Percentiles rank a stretch among this genome's conserved stretches.
Conservation (phyloP, 2,888 invertebrate species). For the Odontothrips loti region DNA sequence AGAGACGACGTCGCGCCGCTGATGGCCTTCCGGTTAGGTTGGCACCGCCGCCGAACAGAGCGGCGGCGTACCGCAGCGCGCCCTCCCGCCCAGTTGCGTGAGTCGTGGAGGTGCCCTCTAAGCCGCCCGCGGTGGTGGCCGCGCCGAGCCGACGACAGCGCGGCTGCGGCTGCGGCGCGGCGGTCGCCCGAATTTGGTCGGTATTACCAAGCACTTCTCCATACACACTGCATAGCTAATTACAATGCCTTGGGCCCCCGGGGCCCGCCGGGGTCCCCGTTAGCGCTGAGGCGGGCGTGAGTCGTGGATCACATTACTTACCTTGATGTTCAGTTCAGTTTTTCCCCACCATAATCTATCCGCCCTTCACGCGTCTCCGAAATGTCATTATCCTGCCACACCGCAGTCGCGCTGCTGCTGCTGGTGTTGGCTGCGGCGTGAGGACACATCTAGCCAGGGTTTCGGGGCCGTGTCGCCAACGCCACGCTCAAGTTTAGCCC, state of each 20-base stretch:
- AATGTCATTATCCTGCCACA: background rate
- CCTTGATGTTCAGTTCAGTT: background rate
- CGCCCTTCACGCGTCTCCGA: slow-evolving; percentile 14
- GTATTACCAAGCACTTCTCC: slow-evolving; percentile 26
- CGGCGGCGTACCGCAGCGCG: too few relatives aligned
- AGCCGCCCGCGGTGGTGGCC: too few relatives aligned
- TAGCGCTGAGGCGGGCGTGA: background rate
- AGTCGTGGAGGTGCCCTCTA: too few relatives aligned
- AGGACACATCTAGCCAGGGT: background rate
- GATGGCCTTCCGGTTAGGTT: too few relatives aligned
- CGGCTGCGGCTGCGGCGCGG: background rate
- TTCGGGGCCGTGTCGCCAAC: background rate
- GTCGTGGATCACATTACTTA: slow-evolving; percentile 17
- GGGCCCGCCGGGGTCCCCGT: background rate
- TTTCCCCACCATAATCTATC: background rate
- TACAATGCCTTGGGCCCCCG: background rate
- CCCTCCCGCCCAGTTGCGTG: too few relatives aligned
- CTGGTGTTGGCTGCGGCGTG: background rate
- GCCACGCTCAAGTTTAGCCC: background rate
- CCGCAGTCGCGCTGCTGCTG: background rate
- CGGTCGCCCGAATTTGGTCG: background rate
- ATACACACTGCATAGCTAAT: slow-evolving; percentile 17
- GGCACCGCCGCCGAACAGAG: too few relatives aligned
- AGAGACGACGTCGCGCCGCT: too few relatives aligned
- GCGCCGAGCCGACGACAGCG: background rate